These are phyloP conservation scores for Urosaurus nigricauda DNA, from an alignment of 2,797 vertebrate species.

Conservation along the genomic window DNA sequence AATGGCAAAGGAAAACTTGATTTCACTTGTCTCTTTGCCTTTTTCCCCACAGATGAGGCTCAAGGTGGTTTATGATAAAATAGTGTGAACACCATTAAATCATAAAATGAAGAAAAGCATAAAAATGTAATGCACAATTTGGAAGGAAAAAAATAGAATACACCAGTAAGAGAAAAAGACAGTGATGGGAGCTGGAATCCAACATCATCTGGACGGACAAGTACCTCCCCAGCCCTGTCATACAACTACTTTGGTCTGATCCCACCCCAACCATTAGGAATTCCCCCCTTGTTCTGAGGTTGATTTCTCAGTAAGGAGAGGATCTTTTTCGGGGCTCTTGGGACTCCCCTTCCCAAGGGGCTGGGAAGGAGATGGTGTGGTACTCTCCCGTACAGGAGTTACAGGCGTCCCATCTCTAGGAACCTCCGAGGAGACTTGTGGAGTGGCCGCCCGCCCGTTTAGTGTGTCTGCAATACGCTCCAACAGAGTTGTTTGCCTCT, in stretches of 20 bases:
- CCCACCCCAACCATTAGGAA: background rate
- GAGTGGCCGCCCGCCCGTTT: background rate
- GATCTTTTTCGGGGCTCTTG: background rate
- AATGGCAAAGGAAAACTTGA: background rate
- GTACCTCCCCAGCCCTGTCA: background rate
- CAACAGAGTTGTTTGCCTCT: slow-evolving; percentile 33
- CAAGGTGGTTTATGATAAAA: background rate
- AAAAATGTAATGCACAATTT: background rate
- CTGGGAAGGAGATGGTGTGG: slow-evolving; percentile 7
- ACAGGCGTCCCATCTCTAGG: background rate
- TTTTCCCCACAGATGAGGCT: background rate
- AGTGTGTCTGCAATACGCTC: slow-evolving; percentile 16
- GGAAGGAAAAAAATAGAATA: background rate
- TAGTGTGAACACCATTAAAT: background rate
- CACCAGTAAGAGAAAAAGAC: background rate
- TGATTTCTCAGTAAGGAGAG: background rate
- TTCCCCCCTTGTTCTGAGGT: background rate
- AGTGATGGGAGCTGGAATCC: background rate
- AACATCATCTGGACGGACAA: background rate
- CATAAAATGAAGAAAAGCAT: background rate
- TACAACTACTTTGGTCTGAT: background rate
- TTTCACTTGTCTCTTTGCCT: background rate
- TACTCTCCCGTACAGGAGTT: background rate
- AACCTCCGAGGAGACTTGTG: background rate
- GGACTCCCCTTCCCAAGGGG: background rate